Evolutionary conservation across 1,140 invertebrate genomes (phyloP).

Genomic region (Batillaria attramentaria): DNA sequence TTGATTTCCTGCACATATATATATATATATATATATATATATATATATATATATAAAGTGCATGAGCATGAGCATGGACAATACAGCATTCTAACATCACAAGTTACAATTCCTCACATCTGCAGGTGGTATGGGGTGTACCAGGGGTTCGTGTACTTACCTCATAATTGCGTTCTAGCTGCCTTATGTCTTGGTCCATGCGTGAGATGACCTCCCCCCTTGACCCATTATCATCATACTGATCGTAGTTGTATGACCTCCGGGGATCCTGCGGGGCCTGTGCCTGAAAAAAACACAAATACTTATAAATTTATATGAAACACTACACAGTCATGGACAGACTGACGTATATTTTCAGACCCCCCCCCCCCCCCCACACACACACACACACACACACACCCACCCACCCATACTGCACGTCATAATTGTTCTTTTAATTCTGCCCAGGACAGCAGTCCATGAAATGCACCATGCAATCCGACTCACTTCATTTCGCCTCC

Average conservation of each 20-base stretch:
- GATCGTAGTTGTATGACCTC: not conserved
- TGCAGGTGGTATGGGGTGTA: not conserved
- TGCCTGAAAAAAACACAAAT: too few relatives aligned
- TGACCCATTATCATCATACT: not conserved
- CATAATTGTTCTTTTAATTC: too few relatives aligned
- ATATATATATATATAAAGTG: too few relatives aligned
- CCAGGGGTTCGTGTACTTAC: not conserved
- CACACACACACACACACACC: not conserved
- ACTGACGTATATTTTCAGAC: not conserved
- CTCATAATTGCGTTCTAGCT: conserved; percentile 40
- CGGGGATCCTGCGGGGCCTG: not conserved
- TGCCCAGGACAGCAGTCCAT: too few relatives aligned
- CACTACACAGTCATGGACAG: not conserved
- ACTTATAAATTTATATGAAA: too few relatives aligned
- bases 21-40: not conserved
- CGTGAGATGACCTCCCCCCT: conserved; percentile 35
- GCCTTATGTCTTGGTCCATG: conserved; percentile 40
- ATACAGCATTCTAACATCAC: not conserved
- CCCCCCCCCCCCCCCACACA: too few relatives aligned
- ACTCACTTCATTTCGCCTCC: conserved; percentile 22
- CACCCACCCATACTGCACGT: conserved; percentile 5
- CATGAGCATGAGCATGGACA: too few relatives aligned
- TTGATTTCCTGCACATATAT: conserved; percentile 18
- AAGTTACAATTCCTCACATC: not conserved
- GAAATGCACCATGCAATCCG: too few relatives aligned